Base-by-base conservation (phyloP, 1,140 invertebrate species). In the Eurytemora carolleeae region DNA sequence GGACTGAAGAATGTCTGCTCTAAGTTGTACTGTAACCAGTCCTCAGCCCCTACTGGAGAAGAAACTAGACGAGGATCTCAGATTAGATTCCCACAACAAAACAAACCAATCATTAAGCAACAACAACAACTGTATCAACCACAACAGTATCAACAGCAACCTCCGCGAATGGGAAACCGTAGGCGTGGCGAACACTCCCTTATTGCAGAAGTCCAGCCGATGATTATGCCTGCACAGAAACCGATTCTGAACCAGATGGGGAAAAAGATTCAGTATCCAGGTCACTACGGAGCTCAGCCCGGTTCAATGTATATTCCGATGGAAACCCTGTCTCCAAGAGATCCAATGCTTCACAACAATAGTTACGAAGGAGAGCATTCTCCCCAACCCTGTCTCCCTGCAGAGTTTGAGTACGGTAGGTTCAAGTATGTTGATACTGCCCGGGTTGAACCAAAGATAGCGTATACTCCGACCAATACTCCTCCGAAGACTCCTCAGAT, bases 341-440 rank as follows among this genome's bases (percentile, higher is more conserved):
- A 57, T 18, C 17, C 23, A 15, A 17, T 59, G 24, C 24, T 25
- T 7, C 3, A 54, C 3, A 20, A 55, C 12, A 53, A 62, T 7
- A 62, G 52, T 57, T 25, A 24, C 20, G 23, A 24, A 20, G 24
- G 17, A 2, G n/a, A 18, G 24, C 15, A 15, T 18, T 20, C 56
- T 20, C 17, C 56, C 3, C 21, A 18, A 15, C 54, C 54, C 18
- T 16, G n/a, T 17, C 55, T 62, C 16, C 60, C 60, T 18, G 19
- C 60, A 2, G 60, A 58, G 21, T 62, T 62, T 22, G 54, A 58
- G 20, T 62, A 57, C 21, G 55, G 54, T 3, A 23, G 54, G 17
- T 53, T 62, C 18, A 58, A 62, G 20, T 62, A 62, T 25, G 54
- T 62, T 21, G 60, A 62, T 22, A 62, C 60, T 24, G 60, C 60